A percentile compares a stretch with the other conserved stretches of the same genome.
Evolutionary conservation across 2,888 invertebrate species (phyloP).

Genomic region (Monochamus alternatus): DNA sequence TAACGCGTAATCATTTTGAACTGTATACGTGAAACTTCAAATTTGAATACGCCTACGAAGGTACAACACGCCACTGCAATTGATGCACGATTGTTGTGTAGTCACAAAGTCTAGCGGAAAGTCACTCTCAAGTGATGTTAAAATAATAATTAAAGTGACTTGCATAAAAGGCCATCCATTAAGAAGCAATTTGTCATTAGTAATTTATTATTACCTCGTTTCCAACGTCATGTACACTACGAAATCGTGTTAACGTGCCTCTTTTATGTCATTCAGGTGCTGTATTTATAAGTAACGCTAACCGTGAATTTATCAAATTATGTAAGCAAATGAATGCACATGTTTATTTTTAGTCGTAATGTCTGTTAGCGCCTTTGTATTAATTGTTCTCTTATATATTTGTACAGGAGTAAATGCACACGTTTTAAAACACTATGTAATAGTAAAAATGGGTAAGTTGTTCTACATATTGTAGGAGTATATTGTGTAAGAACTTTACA

Average conservation of each 20-base stretch:
- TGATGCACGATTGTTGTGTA: background rate
- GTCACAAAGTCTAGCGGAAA: constrained; percentile 3
- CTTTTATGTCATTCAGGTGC: constrained; percentile 35
- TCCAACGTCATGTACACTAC: constrained; percentile 29
- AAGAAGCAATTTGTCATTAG: constrained; percentile 42
- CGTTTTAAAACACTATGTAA: too few species aligned
- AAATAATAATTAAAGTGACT: constrained; percentile 39
- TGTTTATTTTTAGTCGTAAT: background rate
- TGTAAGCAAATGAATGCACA: constrained; percentile 1
- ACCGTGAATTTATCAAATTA: constrained; percentile 11
- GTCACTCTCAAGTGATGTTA: background rate
- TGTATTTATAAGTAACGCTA: constrained; percentile 5
- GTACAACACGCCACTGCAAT: too few species aligned
- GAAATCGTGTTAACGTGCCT: constrained; percentile 12
- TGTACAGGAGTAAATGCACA: too few species aligned
- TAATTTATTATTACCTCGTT: constrained; percentile 37
- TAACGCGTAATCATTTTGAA: too few species aligned
- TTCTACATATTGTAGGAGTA: too few species aligned
- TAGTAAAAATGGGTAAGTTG: too few species aligned
- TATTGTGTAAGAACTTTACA: too few species aligned
- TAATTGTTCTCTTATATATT: constrained; percentile 6
- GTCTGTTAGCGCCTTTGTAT: constrained; percentile 1
- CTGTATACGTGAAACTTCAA: too few species aligned
- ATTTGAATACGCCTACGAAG: too few species aligned
- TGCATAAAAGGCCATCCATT: constrained; percentile 43